These are phyloP conservation scores for Drosophila takahashii DNA, from an alignment of 1,140 invertebrate species.

Conservation along the genomic window DNA sequence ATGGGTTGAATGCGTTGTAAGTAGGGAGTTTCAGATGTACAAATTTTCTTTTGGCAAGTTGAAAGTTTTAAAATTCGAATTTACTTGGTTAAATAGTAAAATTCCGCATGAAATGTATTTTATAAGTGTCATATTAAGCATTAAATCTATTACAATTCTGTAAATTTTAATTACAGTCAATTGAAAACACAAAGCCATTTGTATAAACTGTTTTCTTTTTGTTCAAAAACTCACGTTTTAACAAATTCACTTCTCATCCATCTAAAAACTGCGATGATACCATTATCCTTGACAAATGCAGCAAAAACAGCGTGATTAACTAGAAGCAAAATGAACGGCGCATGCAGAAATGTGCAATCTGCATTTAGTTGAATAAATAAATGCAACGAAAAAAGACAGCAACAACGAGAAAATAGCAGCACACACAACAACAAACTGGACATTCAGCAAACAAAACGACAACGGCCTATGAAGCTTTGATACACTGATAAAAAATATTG, in stretches of 20 bases:
- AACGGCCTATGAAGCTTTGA: slow-evolving; percentile 26
- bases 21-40: too few relatives aligned
- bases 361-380: slow-evolving; percentile 66
- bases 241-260: slow-evolving; percentile 9
- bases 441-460: slow-evolving; percentile 55
- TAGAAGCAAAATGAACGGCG: slow-evolving; percentile 35
- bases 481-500: slow-evolving; percentile 14
- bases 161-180: too few relatives aligned
- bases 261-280: slow-evolving; percentile 5
- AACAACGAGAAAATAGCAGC: slow-evolving; percentile 31
- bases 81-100: too few relatives aligned
- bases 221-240: neutral
- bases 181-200: too few relatives aligned
- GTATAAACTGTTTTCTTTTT: too few relatives aligned
- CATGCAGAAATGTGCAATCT: slow-evolving; percentile 59
- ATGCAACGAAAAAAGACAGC: slow-evolving; percentile 24
- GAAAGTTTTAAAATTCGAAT: too few relatives aligned
- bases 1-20: neutral
- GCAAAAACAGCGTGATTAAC: slow-evolving; percentile 26
- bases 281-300: slow-evolving; percentile 11
- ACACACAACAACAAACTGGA: slow-evolving; percentile 52
- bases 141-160: too few relatives aligned
- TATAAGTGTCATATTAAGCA: too few relatives aligned
- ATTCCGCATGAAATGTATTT: too few relatives aligned
- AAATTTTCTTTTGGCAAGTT: too few relatives aligned